Base-by-base conservation (phyloP, 2,113 vertebrate species). In the Symphodus melops region DNA sequence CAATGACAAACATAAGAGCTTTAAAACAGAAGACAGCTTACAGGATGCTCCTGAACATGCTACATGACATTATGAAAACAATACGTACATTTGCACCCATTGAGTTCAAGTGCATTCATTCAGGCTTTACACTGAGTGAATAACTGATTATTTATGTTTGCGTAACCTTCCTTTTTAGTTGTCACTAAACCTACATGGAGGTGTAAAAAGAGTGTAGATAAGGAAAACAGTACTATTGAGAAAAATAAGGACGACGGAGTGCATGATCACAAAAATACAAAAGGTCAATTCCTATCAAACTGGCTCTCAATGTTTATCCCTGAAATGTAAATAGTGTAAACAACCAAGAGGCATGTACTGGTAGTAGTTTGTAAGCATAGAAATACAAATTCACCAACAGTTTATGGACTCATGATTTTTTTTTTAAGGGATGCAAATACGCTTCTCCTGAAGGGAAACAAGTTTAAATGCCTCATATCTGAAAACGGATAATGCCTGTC, bases 291-390 rank as follows among this genome's bases (percentile, higher is more conserved):
- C 51, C 51, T 60, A 54, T 60, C 4, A 67, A 62, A 68, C 19
- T 68, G 60, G 17, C 62, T 75, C 58, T 1, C 0, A 41, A 23
- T 58, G 33, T n/a, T 57, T 41, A 61, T 79, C 76, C 84, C 82
- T 89, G 87, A 88, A 86, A 83, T 74, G 49, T 71, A 42, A 21
- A 23, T 2, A 8, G 5, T 87, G 70, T 83, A 85, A 84, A 90
- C 68, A 84, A 53, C 7, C 60, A 17, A 70, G 39, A 74, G 76
- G 62, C 58, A 0, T 75, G 19, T 28, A n/a, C 11, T 14, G 58
- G 72, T 58, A 28, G 21, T 2, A 69, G 58, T 46, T 5, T 39
- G 33, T 21, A n/a, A 63, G 5, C 1, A 25, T 9, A 9, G 13
- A 48, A 39, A 67, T 19, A 57, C 20, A 64, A 56, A 5, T 3